phyloP scores from a whole-genome alignment of 2,113 vertebrate genomes.

The Sinocyclocheilus maitianheensis region DNA sequence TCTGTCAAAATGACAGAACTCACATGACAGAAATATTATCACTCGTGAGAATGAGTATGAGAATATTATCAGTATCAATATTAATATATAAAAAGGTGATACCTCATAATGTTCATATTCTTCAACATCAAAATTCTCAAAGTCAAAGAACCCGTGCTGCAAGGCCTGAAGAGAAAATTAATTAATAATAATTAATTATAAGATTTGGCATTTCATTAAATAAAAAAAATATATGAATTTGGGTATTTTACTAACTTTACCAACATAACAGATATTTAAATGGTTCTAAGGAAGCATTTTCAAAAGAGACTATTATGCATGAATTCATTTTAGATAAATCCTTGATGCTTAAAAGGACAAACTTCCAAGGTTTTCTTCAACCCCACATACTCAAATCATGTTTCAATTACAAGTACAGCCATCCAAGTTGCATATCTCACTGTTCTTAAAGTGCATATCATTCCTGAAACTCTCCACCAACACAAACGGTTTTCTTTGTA shows the following conservation, averaged over 20 bases:
- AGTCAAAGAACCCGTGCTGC: constrained; percentile 89
- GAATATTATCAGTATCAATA: not conserved
- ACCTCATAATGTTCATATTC: constrained; percentile 97
- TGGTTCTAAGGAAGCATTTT: not conserved
- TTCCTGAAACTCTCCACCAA: not conserved
- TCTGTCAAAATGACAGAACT: not conserved
- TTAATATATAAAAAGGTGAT: constrained; percentile 41
- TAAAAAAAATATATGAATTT: not conserved
- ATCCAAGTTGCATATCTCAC: not conserved
- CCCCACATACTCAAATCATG: not conserved
- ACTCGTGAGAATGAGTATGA: not conserved
- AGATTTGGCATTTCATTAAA: not conserved
- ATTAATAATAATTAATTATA: not conserved
- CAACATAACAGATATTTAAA: not conserved
- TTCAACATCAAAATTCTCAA: constrained; percentile 88
- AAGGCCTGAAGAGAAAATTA: constrained; percentile 74
- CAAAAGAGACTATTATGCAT: not conserved
- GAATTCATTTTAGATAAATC: not conserved
- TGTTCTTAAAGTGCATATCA: too few species aligned
- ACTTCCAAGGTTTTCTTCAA: not conserved
- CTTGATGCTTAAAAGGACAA: not conserved
- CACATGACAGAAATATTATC: not conserved
- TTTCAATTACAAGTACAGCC: not conserved
- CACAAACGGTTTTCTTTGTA: not conserved
- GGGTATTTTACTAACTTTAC: not conserved